These are phyloP conservation scores for Poecilia gillii DNA, from an alignment of 2,797 vertebrate species.

Conservation along the genomic window DNA sequence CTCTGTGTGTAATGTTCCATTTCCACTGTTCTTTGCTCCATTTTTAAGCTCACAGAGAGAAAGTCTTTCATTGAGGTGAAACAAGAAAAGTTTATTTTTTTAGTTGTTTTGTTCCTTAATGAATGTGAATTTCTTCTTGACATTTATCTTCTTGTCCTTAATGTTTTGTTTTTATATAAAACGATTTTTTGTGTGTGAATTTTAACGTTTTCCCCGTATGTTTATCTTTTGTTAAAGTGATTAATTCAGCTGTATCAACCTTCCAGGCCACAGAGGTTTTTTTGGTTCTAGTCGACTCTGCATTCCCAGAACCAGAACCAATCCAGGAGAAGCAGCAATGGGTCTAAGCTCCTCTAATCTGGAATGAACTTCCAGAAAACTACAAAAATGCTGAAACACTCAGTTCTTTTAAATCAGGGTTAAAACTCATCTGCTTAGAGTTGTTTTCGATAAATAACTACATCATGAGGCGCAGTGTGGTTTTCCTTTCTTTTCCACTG, in stretches of 20 bases:
- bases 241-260: not conserved
- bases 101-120: not conserved
- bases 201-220: not conserved
- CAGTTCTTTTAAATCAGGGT: not conserved
- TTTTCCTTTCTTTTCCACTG: not conserved
- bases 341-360: not conserved
- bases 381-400: not conserved
- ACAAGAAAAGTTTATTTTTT: not conserved
- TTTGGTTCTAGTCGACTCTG: not conserved
- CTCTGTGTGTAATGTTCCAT: not conserved
- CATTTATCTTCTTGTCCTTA: not conserved
- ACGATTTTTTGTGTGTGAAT: not conserved
- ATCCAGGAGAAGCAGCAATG: not conserved
- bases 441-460: not conserved
- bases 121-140: not conserved
- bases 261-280: not conserved
- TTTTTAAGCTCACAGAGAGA: not conserved
- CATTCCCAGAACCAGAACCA: not conserved
- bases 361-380: not conserved
- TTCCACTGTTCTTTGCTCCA: not conserved
- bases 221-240: too few relatives aligned
- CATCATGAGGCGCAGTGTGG: not conserved
- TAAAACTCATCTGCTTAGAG: not conserved
- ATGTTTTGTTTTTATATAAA: not conserved
- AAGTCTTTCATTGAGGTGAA: not conserved